Evolutionary conservation across 2,113 vertebrate genomes (phyloP).

Genomic region (Myxocyprinus asiaticus): DNA sequence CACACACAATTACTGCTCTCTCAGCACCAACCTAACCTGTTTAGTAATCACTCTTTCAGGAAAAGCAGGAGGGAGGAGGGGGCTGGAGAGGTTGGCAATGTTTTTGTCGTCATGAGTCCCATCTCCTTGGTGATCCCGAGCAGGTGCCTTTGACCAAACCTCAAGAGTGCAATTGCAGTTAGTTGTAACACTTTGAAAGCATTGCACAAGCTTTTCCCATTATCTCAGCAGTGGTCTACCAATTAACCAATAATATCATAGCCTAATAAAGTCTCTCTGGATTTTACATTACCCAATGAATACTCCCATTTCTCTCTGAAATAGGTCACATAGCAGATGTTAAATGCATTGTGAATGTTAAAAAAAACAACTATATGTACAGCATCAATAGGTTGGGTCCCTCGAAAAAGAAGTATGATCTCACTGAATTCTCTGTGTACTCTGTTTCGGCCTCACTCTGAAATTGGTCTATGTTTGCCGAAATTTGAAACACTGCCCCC

Average conservation of each 20-base stretch:
- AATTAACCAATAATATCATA: conserved; percentile 20
- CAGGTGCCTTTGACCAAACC: conserved; percentile 46
- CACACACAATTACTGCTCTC: conserved; percentile 71
- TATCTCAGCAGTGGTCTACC: conserved; percentile 9
- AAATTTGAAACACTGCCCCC: too few relatives aligned
- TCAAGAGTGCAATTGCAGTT: conserved; percentile 32
- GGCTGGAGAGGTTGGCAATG: conserved; percentile 42
- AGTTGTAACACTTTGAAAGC: conserved; percentile 12
- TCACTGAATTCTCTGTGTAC: too few relatives aligned
- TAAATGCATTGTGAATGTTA: too few relatives aligned
- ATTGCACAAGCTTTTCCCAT: conserved; percentile 9
- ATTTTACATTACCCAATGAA: neutral
- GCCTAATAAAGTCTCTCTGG: neutral
- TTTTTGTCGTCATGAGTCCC: conserved; percentile 59
- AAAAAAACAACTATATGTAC: too few relatives aligned
- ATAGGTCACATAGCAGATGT: too few relatives aligned
- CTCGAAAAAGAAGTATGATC: too few relatives aligned
- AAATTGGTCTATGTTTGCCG: too few relatives aligned
- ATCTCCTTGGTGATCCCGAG: conserved; percentile 63
- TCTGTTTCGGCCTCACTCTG: too few relatives aligned
- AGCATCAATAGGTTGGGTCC: too few relatives aligned
- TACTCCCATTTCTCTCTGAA: too few relatives aligned
- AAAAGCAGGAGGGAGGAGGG: conserved; percentile 43
- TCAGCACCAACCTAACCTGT: conserved; percentile 61
- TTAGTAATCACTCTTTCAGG: conserved; percentile 65